A percentile compares a stretch with the other conserved stretches of the same genome.
Evolutionary conservation across 2,888 invertebrate species (phyloP).

Genomic region (Amblyteles armatorius): DNA sequence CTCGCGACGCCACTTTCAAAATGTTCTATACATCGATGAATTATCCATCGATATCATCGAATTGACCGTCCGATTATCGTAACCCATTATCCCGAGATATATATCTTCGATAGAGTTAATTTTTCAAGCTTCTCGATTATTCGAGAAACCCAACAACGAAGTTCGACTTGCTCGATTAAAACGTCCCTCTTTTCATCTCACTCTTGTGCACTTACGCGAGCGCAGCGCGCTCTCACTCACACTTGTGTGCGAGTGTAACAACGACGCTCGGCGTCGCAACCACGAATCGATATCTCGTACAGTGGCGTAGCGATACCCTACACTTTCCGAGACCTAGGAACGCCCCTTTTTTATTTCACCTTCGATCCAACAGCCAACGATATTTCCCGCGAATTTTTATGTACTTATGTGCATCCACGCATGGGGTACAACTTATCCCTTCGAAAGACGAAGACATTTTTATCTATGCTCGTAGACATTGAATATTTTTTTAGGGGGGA

Average conservation of each 20-base stretch:
- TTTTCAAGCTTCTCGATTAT: conserved; percentile 8
- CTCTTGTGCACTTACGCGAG: conserved; percentile 34
- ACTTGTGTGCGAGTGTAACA: background rate
- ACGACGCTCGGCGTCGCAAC: conserved; percentile 50
- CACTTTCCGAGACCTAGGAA: conserved; percentile 55
- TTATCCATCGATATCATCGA: background rate
- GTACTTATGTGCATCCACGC: background rate
- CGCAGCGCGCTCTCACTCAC: conserved; percentile 35
- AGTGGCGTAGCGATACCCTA: conserved; percentile 61
- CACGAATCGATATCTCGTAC: conserved; percentile 67
- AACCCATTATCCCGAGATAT: too few relatives aligned
- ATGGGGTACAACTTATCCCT: background rate
- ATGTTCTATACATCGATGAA: conserved; percentile 57
- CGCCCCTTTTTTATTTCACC: conserved; percentile 63
- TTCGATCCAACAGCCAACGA: conserved; percentile 27
- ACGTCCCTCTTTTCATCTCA: conserved; percentile 24
- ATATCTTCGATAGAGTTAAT: background rate
- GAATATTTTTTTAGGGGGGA: background rate
- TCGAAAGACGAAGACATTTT: background rate
- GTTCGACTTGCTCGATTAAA: conserved; percentile 3
- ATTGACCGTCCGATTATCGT: background rate
- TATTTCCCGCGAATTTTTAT: conserved; percentile 59
- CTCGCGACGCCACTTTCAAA: conserved; percentile 73
- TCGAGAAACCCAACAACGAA: background rate
- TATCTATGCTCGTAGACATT: background rate